Base-by-base conservation (phyloP, 2,888 invertebrate genomes). In the Tenthredo mesomela region DNA sequence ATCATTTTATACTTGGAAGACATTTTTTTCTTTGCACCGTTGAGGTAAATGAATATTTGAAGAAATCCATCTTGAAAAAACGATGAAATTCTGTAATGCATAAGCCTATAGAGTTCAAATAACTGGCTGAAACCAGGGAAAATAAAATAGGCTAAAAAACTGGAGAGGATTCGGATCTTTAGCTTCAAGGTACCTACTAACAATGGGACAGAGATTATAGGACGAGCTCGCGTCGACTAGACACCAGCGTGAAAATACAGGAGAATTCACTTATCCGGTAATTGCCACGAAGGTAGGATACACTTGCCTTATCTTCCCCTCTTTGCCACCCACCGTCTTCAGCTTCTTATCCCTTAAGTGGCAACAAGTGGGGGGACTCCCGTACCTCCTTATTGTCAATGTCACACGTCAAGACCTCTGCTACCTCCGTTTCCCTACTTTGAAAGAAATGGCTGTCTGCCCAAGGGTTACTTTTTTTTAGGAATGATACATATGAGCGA, bases 231-330 rank as follows among this genome's bases (percentile, higher is more conserved):
- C 80, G 80, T 61, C 82, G 82, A 82, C 82, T 82, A 82, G 82
- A 82, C 82, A 82, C 50, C 67, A 84, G 84, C 86, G 77, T 82
- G 77, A 87, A 87, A 88, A 87, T 89, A 89, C 89, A 89, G 86
- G 86, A 84, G 84, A 84, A 84, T 77, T 78, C 84, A 84, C 84
- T 84, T 84, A 84, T 84, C 84, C 77, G 47, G 50, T 84, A 84
- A 40, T 75, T 84, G 84, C 82, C 67, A 82, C 47, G 67, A 29
- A 50, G 67, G 67, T 82, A 67, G 82, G 50, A 82, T 82, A 82
- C 82, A 50, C 82, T 82, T 67, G 82, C 82, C 82, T 82, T 67
- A 50, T 82, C 82, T 65, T 50, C 40, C 61, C 80, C 58, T 33
- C 40, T 58, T 61, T 50, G 18, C 40, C 58, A 80, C 61, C 80